Percentiles rank a stretch among this genome's conserved stretches.
phyloP scores from a whole-genome alignment of 2,797 vertebrate genomes.

The Scomberomorus guttatus region DNA sequence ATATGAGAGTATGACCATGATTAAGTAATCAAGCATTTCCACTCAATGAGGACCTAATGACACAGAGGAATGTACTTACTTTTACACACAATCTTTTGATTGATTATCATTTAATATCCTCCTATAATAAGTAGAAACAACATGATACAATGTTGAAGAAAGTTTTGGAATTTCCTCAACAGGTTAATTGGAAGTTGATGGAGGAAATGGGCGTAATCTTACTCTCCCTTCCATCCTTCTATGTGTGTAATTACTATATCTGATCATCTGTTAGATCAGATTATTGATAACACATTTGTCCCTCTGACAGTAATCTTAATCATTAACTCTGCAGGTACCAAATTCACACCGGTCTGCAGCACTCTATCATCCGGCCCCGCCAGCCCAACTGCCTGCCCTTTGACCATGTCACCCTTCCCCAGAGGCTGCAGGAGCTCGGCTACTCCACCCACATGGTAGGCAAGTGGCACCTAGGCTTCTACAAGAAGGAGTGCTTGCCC shows the following conservation, averaged over 20 bases:
- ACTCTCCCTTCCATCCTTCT: background rate
- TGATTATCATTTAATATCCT: background rate
- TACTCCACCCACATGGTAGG: constrained; percentile 99
- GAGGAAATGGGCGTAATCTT: background rate
- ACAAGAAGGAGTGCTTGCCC: constrained; percentile 96
- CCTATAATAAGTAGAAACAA: background rate
- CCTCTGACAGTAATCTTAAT: constrained; percentile 19
- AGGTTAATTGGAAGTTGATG: background rate
- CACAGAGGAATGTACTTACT: background rate
- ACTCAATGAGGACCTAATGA: no score
- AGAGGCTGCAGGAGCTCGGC: constrained; percentile 93
- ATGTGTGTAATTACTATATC: background rate
- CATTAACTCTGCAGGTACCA: constrained; percentile 90
- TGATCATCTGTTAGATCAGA: background rate
- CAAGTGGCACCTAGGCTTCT: constrained; percentile 99
- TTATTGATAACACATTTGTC: background rate
- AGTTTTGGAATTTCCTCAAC: background rate
- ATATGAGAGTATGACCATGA: background rate
- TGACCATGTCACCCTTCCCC: constrained; percentile 93
- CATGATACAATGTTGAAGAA: background rate
- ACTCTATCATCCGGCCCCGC: constrained; percentile 96
- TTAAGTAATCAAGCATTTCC: background rate
- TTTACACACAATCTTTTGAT: background rate
- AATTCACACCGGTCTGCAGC: constrained; percentile 98
- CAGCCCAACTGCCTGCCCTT: constrained; percentile 98